Base-by-base conservation (phyloP, 2,888 invertebrate genomes). In the Helleia helle region DNA sequence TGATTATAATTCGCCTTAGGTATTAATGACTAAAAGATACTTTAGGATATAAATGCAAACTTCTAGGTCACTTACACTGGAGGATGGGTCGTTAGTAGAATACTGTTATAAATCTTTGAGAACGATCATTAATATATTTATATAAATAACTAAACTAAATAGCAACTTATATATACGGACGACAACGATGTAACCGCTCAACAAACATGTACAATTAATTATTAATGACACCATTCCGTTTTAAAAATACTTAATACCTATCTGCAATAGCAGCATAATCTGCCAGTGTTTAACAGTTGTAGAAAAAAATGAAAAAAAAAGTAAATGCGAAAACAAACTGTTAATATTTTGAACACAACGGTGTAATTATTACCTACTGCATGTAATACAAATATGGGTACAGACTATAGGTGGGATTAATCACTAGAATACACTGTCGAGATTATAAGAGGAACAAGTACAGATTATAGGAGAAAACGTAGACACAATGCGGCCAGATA, bases 371-470 rank as follows among this genome's bases (percentile, higher is more conserved):
- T 40, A 45, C 26, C 26, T 43, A 45, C 40, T 38, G 50, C 58
- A 61, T 58, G 51, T 55, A 50, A 49, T 51, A 52, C 25, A 47
- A 44, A 49, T 44, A 46, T 62, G 67, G 59, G 59, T 59, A 65
- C 63, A 56, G 54, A 56, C 53, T 58, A 59, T 61, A 73, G 77
- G 77, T 79, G 77, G 77, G 76, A 70, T 62, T 56, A 52, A 54
- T 66, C 55, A 62, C 66, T 60, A 66, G 61, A 58, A 61, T 53
- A 51, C 62, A 58, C 58, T 63, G 50, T 63, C 66, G 70, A 71
- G 69, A 66, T 59, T 61, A 46, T 22, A 22, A n/a, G n/a, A n/a
- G n/a, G n/a, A n/a, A n/a, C n/a, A n/a, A n/a, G n/a, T n/a, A n/a
- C n/a, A n/a, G n/a, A n/a, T n/a, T n/a, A n/a, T n/a, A n/a, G n/a